Evolutionary conservation across 1,140 invertebrate species (phyloP), one percentile per base, ranked within the genome.

Genomic region (Pararge aegeria): DNA sequence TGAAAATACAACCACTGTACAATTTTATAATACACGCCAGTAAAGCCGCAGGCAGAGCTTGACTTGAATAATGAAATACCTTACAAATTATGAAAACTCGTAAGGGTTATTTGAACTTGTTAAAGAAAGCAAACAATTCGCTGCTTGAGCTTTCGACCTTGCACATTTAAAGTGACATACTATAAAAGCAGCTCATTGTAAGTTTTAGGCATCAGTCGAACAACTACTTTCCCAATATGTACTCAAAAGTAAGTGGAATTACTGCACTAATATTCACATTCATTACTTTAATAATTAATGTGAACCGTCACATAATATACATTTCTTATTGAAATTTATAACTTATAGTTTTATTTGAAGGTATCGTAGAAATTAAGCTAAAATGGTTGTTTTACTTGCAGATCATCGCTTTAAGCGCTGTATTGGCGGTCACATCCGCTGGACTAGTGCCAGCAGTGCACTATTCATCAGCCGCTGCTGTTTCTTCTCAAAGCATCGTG

Each of bases 401-500:
- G 86, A 64, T 86, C 16, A 4, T 87, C 7, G 62, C 70, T 27
- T 46, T 89, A 18, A 76, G 75, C 56, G 81, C 78, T 21, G 52
- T 87, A 5, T 42, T 86, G 65, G 83, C 78, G 34, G 75, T 78
- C 21, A 68, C 75, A 27, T 57, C 75, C 37, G 81, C 81, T 38
- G 80, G 80, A 19, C 68, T 85, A 40, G 66, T 85, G 46, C 67
- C 82, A 20, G 67, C 69, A 42, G 70, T 70, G 0, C 72, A 76
- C 55, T 76, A 77, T 52, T 67, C 72, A 29, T 55, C 71, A 5
- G 76, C 76, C 18, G 63, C 64, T 0, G 77, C 72, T 7, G 77
- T 76, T n/a, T 79, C 74, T 24, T 81, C 78, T 0, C 75, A 77
- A 56, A 77, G 66, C 64, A 37, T 37, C 53, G 68, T 77, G 15